phyloP scores from a whole-genome alignment of 2,797 vertebrate species.

The Microcaecilia unicolor region DNA sequence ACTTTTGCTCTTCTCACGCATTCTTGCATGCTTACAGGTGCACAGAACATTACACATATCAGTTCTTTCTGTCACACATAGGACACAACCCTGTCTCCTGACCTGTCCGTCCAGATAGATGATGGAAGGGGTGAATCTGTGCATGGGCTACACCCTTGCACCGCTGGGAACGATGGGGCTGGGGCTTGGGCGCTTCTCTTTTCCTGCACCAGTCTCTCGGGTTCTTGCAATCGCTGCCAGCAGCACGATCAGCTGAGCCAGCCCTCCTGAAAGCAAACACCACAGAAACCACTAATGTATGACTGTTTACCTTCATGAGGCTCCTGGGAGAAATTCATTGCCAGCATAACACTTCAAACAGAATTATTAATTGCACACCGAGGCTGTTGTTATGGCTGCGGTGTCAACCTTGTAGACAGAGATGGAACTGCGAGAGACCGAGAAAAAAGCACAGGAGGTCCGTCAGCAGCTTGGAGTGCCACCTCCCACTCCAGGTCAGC shows the following conservation, averaged over 20 bases:
- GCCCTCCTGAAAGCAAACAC: background rate
- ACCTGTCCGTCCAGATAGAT: too few species aligned
- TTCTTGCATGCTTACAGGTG: too few species aligned
- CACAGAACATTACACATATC: too few species aligned
- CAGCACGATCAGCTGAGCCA: background rate
- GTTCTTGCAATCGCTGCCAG: background rate
- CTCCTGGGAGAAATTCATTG: slow-evolving; percentile 11
- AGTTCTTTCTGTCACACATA: too few species aligned
- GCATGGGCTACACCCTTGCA: too few species aligned
- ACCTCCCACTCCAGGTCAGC: too few species aligned
- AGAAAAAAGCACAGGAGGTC: background rate
- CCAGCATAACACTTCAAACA: slow-evolving; percentile 7
- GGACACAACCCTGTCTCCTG: too few species aligned
- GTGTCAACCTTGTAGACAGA: background rate
- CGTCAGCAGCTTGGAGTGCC: background rate
- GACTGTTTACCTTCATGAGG: slow-evolving; percentile 4
- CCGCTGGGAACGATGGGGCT: too few species aligned
- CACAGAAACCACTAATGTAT: background rate
- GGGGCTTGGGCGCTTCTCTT: too few species aligned
- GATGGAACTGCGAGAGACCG: background rate
- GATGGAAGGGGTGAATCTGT: too few species aligned
- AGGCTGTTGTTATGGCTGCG: background rate
- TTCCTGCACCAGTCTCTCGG: too few species aligned
- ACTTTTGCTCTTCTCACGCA: too few species aligned
- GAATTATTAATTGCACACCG: slow-evolving; percentile 1